Evolutionary conservation across 2,888 invertebrate genomes (phyloP), one percentile per base, ranked within the genome.

Genomic region (Druceiella hillmani): DNA sequence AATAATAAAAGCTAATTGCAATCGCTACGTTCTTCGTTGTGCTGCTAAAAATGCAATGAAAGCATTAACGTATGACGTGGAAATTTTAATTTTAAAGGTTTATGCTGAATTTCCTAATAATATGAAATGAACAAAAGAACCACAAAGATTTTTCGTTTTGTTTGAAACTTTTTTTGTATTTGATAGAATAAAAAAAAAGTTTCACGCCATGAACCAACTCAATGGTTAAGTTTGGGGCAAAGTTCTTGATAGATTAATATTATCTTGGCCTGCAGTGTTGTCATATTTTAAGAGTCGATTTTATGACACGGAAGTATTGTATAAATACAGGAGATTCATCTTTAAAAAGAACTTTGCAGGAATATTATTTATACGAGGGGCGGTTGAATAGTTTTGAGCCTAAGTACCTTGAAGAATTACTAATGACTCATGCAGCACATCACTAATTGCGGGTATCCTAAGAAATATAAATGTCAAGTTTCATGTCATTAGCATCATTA

Each of bases 81-180:
- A 52, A 50, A 51, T 44, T 39, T 40, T 52, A 16, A 32, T 49
- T 24, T 35, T 47, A 9, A 52, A 51, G 44, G 41, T 51, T 26
- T 49, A 38, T 45, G 46, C 44, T 16, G 48, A 51, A 40, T 40
- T 40, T 43, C 48, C 47, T 13, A 49, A 45, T 27, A 42, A 41
- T 28, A 36, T 48, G 5, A 47, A 48, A 38, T 44, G 38, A 22
- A 28, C 31, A 3, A 33, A 37, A 33, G 36, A 44, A 39, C 38
- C 51, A 13, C 47, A 51, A 36, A 38, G 35, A 22, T 48, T 40
- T 40, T 46, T 45, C 30, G 45, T 46, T n/a, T 47, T 45, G 36
- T 33, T 49, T 14, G 36, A 46, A 5, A 27, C 41, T n/a, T n/a
- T n/a, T n/a, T n/a, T n/a, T n/a, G n/a, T n/a, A n/a, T n/a, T n/a